Percentiles rank a stretch among this genome's conserved stretches.
Evolutionary conservation across 2,113 vertebrate genomes (phyloP).

Genomic region (Leucopsar rothschildi): DNA sequence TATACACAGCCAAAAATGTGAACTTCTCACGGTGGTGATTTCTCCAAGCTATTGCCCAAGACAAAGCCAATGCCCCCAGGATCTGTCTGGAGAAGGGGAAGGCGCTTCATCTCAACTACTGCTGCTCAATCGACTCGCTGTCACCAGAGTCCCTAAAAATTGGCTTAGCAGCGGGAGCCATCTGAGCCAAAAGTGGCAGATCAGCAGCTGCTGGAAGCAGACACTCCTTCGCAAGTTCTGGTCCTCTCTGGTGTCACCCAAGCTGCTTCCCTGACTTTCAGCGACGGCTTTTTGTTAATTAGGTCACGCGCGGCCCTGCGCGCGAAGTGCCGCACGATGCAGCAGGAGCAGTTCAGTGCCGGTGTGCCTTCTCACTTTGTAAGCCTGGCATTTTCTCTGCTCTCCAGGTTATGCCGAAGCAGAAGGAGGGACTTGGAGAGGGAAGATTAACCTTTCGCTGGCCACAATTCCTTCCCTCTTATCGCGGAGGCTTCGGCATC

Average conservation of each 20-base stretch:
- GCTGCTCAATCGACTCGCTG: neutral
- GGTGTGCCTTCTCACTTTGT: neutral
- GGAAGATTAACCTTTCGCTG: constrained; percentile 45
- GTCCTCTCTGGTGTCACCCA: neutral
- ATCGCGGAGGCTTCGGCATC: neutral
- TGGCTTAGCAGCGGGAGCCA: neutral
- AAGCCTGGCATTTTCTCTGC: neutral
- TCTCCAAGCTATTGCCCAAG: neutral
- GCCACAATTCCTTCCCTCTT: constrained; percentile 28
- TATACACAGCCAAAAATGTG: neutral
- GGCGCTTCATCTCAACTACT: neutral
- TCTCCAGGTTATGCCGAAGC: constrained; percentile 3
- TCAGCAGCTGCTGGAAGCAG: constrained; percentile 36
- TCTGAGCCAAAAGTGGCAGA: neutral
- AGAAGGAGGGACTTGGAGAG: constrained; percentile 14
- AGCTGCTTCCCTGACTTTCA: constrained; percentile 27
- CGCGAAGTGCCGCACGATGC: neutral
- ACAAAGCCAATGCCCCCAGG: neutral
- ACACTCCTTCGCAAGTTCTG: constrained; percentile 46
- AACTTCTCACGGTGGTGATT: neutral
- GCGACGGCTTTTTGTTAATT: constrained; percentile 13
- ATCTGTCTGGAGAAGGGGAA: neutral
- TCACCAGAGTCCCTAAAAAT: neutral
- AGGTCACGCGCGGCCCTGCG: neutral
- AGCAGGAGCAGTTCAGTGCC: neutral